Base-by-base conservation (phyloP, 2,113 vertebrate genomes). In the Ellobius talpinus region DNA sequence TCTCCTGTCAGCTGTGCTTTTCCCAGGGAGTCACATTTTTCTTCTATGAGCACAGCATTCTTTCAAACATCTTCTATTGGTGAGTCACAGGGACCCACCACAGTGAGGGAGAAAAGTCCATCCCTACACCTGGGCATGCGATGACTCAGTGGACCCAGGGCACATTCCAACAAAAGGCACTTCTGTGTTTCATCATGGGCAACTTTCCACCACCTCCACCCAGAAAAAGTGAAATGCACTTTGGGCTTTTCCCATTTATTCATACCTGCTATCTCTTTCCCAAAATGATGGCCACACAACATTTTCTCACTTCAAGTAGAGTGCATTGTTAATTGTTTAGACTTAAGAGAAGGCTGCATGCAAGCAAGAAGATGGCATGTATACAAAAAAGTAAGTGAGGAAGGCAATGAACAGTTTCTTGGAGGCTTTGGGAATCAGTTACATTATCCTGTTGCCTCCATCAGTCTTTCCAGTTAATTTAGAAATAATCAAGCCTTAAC, bases 31-130 rank as follows among this genome's bases (percentile, higher is more conserved):
- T 23, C 12, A 7, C 61, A 66, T 95, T 96, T 90, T 82, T 91
- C 72, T 70, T 19, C 14, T 39, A 24, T 77, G 87, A 97, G 39
- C 21, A 36, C 42, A 47, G 16, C 76, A 47, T 97, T 93, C 93
- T 96, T 97, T 91, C 36, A 5, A 14, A 55, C 14, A 29, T 87
- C 45, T 87, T 97, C 42, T 73, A 5, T 31, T 7, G 3, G 47
- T 97, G 96, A 96, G 66, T 97, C 96, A 96, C 10, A 21, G 65
- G 52, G 19, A 82, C 42, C 55, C 47, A 39, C 0, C 11, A 5
- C 65, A 88, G 66, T n/a, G 24, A 21, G 68, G 19, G 45, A 19
- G 8, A 55, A 36, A 50, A 39, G 26, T 39, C 21, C 7, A 87
- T 47, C 63, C 19, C 39, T 42, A 55, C 78, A 90, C 21, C 23